Percentiles rank a stretch among this genome's conserved stretches.
Evolutionary conservation across 2,888 invertebrate species (phyloP).

Genomic region (Sialis fuliginosa): DNA sequence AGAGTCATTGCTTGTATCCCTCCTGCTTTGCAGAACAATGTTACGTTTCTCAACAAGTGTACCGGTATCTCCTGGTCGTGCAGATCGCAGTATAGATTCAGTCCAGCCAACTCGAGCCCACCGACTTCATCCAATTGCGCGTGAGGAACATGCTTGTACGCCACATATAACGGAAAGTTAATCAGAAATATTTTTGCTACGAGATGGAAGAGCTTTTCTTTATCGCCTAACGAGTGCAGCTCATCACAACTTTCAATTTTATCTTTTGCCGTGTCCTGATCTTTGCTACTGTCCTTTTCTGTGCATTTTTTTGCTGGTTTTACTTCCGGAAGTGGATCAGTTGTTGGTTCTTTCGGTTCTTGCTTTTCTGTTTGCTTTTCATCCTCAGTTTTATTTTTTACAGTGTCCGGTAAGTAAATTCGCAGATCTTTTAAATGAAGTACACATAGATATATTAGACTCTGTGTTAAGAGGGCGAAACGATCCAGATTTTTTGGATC

Average conservation of each 20-base stretch:
- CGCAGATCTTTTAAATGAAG: constrained; percentile 59
- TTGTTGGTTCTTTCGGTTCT: constrained; percentile 18
- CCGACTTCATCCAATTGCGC: constrained; percentile 66
- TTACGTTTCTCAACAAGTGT: constrained; percentile 79
- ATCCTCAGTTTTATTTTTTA: constrained; percentile 7
- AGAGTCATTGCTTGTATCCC: constrained; percentile 75
- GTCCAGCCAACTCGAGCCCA: constrained; percentile 63
- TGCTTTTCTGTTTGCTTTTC: constrained; percentile 17
- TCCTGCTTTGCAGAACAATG: constrained; percentile 79
- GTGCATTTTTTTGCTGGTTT: constrained; percentile 12
- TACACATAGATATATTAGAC: constrained; percentile 66
- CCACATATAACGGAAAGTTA: constrained; percentile 77
- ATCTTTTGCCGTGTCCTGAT: constrained; percentile 20
- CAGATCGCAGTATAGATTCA: constrained; percentile 73
- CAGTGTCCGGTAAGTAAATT: constrained; percentile 13
- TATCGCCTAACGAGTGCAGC: constrained; percentile 53
- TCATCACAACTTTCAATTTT: constrained; percentile 20
- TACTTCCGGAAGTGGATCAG: constrained; percentile 17
- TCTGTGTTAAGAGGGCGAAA: constrained; percentile 76
- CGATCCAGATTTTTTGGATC: constrained; percentile 85
- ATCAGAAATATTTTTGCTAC: constrained; percentile 77
- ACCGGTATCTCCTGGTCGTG: constrained; percentile 89
- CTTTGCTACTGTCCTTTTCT: constrained; percentile 15
- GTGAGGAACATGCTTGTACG: constrained; percentile 69
- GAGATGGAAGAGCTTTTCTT: constrained; percentile 74